Base-by-base conservation (phyloP, 2,888 invertebrate genomes). In the Stratiomys singularior region DNA sequence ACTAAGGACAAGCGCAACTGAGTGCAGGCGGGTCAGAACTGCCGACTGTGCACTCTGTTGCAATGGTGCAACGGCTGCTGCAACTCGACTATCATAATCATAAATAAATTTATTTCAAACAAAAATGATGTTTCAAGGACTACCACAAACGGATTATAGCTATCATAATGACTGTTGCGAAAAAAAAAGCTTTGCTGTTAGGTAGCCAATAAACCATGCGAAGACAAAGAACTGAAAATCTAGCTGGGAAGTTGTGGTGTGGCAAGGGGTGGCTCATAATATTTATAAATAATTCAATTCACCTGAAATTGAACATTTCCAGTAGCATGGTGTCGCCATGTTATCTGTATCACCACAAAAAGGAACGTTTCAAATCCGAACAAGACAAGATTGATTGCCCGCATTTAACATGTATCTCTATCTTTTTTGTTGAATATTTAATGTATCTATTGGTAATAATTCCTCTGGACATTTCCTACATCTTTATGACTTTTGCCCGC, bases 61-160 rank as follows among this genome's bases (percentile, higher is more conserved):
- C 37, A 37, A 37, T 37, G 37, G 37, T 37, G 37, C 37, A 37
- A 9, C 37, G 37, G 25, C 21, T 60, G 58, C 58, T 21, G 23
- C 58, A 5, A 4, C 13, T 13, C 15, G 18, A 13, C 28, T 64
- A 28, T 64, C 64, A 64, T 30, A 64, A 64, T 64, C 64, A 64
- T 64, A 64, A 64, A 64, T 64, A 64, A 64, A 30, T 64, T 27
- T 64, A 64, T 64, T 64, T 64, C 15, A 64, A 64, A 27, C 28
- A 30, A 64, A 64, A 64, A 64, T 64, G 28, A 64, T 64, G 30
- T 64, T 64, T 64, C 64, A 64, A 64, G 64, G 64, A 27, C 64
- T 30, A 23, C 25, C 3, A 60, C 64, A 28, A 30, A 18, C 15
- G 52, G 52, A 18, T 52, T 52, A 15, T 52, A 60, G 25, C 21